Evolutionary conservation across 2,797 vertebrate genomes (phyloP).

Genomic region (Channa striata): DNA sequence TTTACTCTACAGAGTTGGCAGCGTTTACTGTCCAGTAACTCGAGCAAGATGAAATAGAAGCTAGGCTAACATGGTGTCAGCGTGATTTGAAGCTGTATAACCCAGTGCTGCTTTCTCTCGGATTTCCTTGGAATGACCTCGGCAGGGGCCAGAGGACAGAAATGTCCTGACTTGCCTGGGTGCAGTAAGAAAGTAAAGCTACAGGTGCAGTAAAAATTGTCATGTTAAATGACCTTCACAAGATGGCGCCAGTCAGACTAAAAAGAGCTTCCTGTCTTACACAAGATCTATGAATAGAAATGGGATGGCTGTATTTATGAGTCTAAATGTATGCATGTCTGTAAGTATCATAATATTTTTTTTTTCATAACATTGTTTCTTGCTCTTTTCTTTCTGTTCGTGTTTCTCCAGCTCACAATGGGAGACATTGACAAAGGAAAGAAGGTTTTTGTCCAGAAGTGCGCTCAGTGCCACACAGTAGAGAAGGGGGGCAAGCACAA

Average conservation of each 20-base stretch:
- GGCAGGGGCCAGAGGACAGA: background rate
- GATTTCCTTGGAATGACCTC: slow-evolving; percentile 21
- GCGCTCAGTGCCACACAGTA: slow-evolving; percentile 86
- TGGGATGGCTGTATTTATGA: background rate
- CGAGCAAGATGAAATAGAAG: background rate
- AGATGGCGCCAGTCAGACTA: slow-evolving; percentile 44
- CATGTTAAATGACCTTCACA: slow-evolving; percentile 67
- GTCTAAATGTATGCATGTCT: too few relatives aligned
- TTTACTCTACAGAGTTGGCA: background rate
- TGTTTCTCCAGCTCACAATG: slow-evolving; percentile 73
- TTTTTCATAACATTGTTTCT: background rate
- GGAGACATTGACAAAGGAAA: slow-evolving; percentile 85
- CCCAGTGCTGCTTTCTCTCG: rapidly evolving
- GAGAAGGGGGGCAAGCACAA: slow-evolving; percentile 88
- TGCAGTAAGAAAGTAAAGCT: background rate
- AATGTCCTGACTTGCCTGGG: background rate
- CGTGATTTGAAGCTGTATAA: background rate
- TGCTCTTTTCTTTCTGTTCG: background rate
- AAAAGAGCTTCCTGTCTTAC: background rate
- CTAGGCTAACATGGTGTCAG: rapidly evolving
- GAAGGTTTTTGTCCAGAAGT: slow-evolving; percentile 88
- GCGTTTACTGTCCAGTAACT: background rate
- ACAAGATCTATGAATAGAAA: slow-evolving; percentile 28
- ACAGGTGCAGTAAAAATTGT: background rate
- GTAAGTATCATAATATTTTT: background rate